These are phyloP conservation scores for Menura novaehollandiae DNA, from an alignment of 2,113 vertebrate species.

Conservation along the genomic window DNA sequence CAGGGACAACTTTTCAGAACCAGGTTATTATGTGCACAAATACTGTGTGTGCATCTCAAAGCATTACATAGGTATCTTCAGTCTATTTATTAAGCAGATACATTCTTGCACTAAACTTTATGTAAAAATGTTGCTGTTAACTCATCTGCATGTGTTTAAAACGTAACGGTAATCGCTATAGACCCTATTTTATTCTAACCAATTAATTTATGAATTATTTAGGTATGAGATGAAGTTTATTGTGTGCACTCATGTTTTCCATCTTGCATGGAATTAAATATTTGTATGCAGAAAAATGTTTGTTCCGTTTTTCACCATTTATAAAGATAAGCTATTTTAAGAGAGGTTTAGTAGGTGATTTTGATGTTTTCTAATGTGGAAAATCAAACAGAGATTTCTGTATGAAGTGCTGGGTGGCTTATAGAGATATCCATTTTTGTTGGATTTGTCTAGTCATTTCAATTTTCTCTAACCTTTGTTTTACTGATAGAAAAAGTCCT, in stretches of 20 bases:
- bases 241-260: conserved; percentile 42
- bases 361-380: conserved; percentile 22
- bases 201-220: conserved; percentile 55
- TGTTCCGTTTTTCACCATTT: conserved; percentile 27
- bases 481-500: not conserved
- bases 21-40: conserved; percentile 75
- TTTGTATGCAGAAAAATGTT: conserved; percentile 54
- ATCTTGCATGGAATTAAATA: conserved; percentile 69
- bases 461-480: conserved; percentile 48
- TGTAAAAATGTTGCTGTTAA: conserved; percentile 60
- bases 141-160: conserved; percentile 68
- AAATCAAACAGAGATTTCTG: conserved; percentile 25
- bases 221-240: conserved; percentile 51
- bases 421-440: conserved; percentile 12
- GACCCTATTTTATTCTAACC: conserved; percentile 35
- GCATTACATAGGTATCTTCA: conserved; percentile 74
- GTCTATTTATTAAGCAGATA: conserved; percentile 70
- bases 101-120: conserved; percentile 64
- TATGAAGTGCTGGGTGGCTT: conserved; percentile 19
- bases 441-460: conserved; percentile 52
- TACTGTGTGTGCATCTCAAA: conserved; percentile 76
- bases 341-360: not conserved
- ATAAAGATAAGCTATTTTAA: conserved; percentile 32
- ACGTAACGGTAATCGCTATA: conserved; percentile 36
- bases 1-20: conserved; percentile 74